These are phyloP conservation scores for Cryptus viduatorius DNA, from an alignment of 2,888 invertebrate species.

Conservation along the genomic window DNA sequence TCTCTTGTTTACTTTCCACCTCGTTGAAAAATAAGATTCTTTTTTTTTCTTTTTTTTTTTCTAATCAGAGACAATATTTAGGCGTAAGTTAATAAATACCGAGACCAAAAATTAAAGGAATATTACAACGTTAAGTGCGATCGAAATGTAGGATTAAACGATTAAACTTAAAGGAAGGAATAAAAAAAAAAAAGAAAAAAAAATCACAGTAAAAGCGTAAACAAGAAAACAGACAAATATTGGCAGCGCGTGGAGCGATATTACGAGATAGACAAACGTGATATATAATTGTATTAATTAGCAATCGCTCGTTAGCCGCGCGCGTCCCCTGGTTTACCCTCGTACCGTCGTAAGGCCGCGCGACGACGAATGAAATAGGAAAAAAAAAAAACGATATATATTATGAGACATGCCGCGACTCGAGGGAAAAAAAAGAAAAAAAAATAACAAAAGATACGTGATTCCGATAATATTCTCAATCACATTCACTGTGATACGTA, in stretches of 20 bases:
- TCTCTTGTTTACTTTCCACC: conserved; percentile 53
- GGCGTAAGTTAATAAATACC: conserved; percentile 81
- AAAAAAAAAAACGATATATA: conserved; percentile 14
- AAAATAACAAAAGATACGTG: conserved; percentile 68
- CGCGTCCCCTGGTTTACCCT: conserved; percentile 23
- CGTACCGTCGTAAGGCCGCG: conserved; percentile 18
- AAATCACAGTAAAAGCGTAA: conserved; percentile 19
- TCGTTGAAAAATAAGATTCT: conserved; percentile 59
- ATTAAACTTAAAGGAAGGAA: conserved; percentile 48
- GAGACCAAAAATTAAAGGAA: conserved; percentile 83
- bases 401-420: conserved; percentile 42
- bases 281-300: conserved; percentile 70
- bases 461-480: conserved; percentile 78
- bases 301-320: conserved; percentile 45
- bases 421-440: conserved; percentile 25
- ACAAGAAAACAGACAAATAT: conserved; percentile 39
- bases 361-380: conserved; percentile 31
- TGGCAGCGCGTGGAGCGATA: conserved; percentile 59
- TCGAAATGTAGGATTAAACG: conserved; percentile 67
- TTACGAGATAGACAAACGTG: conserved; percentile 68
- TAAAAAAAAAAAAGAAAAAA: not conserved
- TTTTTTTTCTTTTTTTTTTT: conserved; percentile 74
- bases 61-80: conserved; percentile 83
- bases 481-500: conserved; percentile 81
- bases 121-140: conserved; percentile 75